phyloP scores from a whole-genome alignment of 30 jellyfish, hydroid and myxozoan species.

The Rhopilema esculentum region DNA sequence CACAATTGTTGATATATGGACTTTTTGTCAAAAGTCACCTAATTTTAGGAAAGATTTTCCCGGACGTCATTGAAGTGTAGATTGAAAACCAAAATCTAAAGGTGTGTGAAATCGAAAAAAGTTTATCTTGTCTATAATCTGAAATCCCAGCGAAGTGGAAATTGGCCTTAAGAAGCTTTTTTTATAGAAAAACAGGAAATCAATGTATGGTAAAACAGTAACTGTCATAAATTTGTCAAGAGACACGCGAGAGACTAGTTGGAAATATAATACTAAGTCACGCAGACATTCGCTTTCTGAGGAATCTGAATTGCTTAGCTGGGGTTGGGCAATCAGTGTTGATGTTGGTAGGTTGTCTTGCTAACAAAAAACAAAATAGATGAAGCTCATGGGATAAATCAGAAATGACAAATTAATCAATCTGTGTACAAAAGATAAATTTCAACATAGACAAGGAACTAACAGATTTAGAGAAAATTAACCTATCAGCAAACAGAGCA shows the following conservation, averaged over 20 bases:
- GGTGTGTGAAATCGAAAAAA: background rate
- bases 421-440: background rate
- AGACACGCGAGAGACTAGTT: background rate
- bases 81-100: background rate
- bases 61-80: background rate
- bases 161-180: background rate
- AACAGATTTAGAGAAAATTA: background rate
- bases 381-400: background rate
- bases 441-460: background rate
- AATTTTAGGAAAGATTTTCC: background rate
- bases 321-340: background rate
- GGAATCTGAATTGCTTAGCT: conserved; percentile 2
- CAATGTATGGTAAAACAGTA: background rate
- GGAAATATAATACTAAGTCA: background rate
- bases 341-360: conserved; percentile 5
- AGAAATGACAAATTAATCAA: background rate
- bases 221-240: background rate
- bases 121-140: background rate
- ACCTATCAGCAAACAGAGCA: background rate
- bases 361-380: background rate
- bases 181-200: background rate
- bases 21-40: background rate
- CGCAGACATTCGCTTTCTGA: conserved; percentile 5
- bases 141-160: background rate
- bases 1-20: background rate